These are phyloP conservation scores for Oostethus manadensis DNA, from an alignment of 2,113 vertebrate genomes.

Conservation along the genomic window DNA sequence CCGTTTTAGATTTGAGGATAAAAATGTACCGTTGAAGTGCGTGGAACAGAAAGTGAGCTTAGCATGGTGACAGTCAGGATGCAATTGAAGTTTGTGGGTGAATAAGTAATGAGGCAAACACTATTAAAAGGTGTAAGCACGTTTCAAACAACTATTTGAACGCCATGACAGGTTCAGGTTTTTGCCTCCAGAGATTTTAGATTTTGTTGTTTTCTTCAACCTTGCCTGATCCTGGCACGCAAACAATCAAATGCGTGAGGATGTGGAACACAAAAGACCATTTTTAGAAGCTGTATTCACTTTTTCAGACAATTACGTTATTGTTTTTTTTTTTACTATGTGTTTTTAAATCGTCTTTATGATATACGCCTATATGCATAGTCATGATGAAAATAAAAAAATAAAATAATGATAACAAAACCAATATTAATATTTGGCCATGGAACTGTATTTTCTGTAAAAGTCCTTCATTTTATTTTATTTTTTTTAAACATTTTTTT, in stretches of 20 bases:
- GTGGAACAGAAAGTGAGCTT: constrained; percentile 12
- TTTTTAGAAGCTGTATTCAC: neutral
- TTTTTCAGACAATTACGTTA: too few relatives aligned
- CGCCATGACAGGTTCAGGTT: neutral
- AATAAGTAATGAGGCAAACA: constrained; percentile 8
- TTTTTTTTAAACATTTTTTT: too few relatives aligned
- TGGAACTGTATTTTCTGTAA: too few relatives aligned
- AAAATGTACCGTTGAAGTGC: constrained; percentile 4
- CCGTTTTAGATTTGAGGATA: constrained; percentile 2
- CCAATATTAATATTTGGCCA: too few relatives aligned
- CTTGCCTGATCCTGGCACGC: neutral
- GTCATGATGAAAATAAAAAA: too few relatives aligned
- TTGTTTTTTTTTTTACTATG: too few relatives aligned
- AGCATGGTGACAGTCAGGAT: constrained; percentile 14
- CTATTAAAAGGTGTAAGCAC: constrained; percentile 31
- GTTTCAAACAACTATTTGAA: constrained; percentile 18
- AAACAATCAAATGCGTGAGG: neutral
- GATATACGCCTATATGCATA: too few relatives aligned
- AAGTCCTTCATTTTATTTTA: too few relatives aligned
- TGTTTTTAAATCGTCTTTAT: too few relatives aligned
- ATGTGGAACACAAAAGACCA: neutral
- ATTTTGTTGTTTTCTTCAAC: neutral
- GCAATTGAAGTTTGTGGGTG: constrained; percentile 23
- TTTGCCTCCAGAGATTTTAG: constrained; percentile 1
- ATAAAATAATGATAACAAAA: too few relatives aligned